A percentile compares a stretch with the other conserved stretches of the same genome.
These are phyloP conservation scores for Asobara japonica DNA, from an alignment of 1,140 invertebrate species.

Conservation along the genomic window DNA sequence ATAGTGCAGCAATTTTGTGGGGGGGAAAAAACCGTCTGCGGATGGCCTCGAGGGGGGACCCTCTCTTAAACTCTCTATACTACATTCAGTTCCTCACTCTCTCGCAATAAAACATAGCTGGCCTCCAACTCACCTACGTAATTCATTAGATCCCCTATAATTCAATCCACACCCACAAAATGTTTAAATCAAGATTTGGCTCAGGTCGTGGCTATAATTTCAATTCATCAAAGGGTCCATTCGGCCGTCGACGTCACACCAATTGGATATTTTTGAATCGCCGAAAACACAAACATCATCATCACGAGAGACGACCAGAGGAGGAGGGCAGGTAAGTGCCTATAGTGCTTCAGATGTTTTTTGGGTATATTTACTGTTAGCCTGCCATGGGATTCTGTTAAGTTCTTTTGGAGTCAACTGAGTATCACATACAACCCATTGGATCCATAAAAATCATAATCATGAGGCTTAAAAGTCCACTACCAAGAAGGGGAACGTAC, in stretches of 20 bases:
- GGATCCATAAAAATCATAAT: background rate
- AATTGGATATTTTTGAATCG: constrained; percentile 29
- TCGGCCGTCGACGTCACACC: constrained; percentile 1
- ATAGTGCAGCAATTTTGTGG: background rate
- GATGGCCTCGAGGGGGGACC: constrained; percentile 1
- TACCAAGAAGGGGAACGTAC: constrained; percentile 58
- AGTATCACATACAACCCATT: background rate
- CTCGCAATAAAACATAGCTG: constrained; percentile 2
- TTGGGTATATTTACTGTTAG: constrained; percentile 6
- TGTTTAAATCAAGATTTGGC: constrained; percentile 28
- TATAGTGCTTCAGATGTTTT: background rate
- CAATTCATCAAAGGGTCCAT: constrained; percentile 15
- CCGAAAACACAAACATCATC: constrained; percentile 23
- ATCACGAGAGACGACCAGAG: background rate
- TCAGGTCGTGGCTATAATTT: constrained; percentile 24
- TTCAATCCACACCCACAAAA: background rate
- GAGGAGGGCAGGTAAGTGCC: constrained; percentile 16
- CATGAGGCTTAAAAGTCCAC: constrained; percentile 57
- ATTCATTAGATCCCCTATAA: background rate
- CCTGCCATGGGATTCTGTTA: background rate
- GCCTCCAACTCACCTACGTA: background rate
- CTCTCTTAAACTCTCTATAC: constrained; percentile 3
- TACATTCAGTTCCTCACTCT: background rate
- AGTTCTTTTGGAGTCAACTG: background rate
- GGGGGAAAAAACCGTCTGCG: background rate